Conservation (phyloP, 2,888 invertebrate species). For the Cremastobaeus sp. region DNA sequence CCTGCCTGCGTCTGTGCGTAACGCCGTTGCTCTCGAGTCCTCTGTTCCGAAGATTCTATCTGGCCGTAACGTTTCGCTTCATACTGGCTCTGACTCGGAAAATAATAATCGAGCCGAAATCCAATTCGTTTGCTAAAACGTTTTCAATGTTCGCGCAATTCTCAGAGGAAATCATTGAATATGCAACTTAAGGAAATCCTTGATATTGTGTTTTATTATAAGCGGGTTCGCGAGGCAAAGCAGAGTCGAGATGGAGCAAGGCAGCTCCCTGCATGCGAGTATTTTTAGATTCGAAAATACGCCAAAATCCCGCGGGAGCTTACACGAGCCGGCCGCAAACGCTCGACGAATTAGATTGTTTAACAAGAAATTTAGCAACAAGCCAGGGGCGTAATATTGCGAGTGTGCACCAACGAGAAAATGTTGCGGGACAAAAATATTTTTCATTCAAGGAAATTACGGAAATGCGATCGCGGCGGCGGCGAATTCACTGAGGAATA, state of each 20-base stretch:
- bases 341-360: too few species aligned
- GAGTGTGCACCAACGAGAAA: conserved; percentile 3
- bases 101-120: conserved; percentile 46
- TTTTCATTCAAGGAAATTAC: conserved; percentile 37
- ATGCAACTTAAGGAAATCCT: conserved; percentile 82
- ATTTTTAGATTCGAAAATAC: conserved; percentile 76
- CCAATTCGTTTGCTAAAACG: conserved; percentile 48
- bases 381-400: too few species aligned
- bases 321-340: conserved; percentile 38
- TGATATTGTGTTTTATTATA: conserved; percentile 78
- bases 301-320: conserved; percentile 68
- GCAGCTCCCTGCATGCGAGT: conserved; percentile 71
- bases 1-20: too few species aligned
- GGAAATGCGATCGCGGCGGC: not conserved
- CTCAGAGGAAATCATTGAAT: conserved; percentile 89
- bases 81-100: too few species aligned
- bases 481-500: conserved; percentile 45
- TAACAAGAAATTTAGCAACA: too few species aligned
- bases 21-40: too few species aligned
- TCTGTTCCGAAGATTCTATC: too few species aligned
- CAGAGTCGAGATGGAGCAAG: conserved; percentile 49
- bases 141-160: conserved; percentile 74
- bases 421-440: conserved; percentile 14
- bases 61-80: too few species aligned
- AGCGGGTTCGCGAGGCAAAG: conserved; percentile 66